Evolutionary conservation across 2,113 vertebrate genomes (phyloP).

Genomic region (Podarcis cretensis): DNA sequence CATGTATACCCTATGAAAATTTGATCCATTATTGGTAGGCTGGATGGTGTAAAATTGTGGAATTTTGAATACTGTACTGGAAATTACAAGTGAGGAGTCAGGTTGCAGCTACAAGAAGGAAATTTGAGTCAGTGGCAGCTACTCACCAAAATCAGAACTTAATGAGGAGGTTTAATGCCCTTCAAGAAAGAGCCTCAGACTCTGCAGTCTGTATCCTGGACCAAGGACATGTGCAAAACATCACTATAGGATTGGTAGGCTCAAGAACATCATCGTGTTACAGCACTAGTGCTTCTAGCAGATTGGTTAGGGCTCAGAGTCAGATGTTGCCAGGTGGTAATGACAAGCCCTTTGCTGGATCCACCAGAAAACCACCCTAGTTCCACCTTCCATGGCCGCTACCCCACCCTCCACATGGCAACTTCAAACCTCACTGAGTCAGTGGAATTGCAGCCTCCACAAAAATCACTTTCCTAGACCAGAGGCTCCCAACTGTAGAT

Average conservation of each 20-base stretch:
- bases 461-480: not conserved
- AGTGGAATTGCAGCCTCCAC: not conserved
- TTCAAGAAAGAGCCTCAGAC: rapidly evolving
- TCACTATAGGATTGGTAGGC: not conserved
- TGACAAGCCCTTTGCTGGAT: not conserved
- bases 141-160: not conserved
- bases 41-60: not conserved
- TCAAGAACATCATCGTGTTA: not conserved
- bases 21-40: not conserved
- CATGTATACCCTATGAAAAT: not conserved
- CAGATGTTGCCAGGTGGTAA: not conserved
- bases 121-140: not conserved
- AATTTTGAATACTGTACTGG: not conserved
- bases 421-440: not conserved
- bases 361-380: not conserved
- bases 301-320: not conserved
- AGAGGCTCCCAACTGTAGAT: too few species aligned
- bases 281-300: not conserved
- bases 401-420: not conserved
- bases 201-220: too few species aligned
- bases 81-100: not conserved
- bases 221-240: not conserved
- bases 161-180: not conserved
- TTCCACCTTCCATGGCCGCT: not conserved
- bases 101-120: not conserved